Base-by-base conservation (phyloP, 2,797 vertebrate species). In the Pitangus sulphuratus region DNA sequence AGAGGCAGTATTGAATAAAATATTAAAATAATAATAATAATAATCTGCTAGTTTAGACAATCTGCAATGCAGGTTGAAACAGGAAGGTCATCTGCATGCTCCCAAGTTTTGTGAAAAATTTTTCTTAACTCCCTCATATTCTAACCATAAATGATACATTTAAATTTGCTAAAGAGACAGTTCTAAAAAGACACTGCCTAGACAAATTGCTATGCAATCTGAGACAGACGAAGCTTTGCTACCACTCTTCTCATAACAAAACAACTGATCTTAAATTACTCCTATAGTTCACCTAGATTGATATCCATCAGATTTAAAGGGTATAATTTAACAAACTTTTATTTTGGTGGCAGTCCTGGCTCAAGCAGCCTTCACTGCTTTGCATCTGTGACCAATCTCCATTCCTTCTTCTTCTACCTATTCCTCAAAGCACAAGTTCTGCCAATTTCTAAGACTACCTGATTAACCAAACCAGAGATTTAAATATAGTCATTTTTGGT, bases 1-100 rank as follows among this genome's bases (percentile, higher is more conserved):
- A 93, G 77, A 93, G 70, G 64, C 45, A 72, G 37, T 72, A 45
- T 66, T 89, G 75, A 94, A 90, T 89, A 78, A 93, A 94, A 95
- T 92, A 91, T 91, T 79, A 90, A 91, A 91, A 74, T 81, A 89
- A 72, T 68, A 89, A 48, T 42, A 87, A 51, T 45, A 85, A 93
- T 91, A 60, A 71, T 82, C 33, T 58, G 8, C 47, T 93, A 89
- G 24, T 90, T 93, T 89, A 83, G 71, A 51, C 15, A 61, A 78
- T 48, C 54, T 91, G 39, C 37, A 86, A 28, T 54, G 40, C n/a
- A 64, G 11, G 18, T 61, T 88, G 77, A 82, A 96, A 48, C 33
- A 51, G 37, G 16, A 84, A 90, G 53, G 70, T 84, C 51, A 68
- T 61, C n/a, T 77, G 50, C 39, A 50, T 24, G 31, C 11, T 93